A percentile compares a stretch with the other conserved stretches of the same genome.
Conservation (phyloP, 2,113 vertebrate species). For the Chelonoidis abingdonii region DNA sequence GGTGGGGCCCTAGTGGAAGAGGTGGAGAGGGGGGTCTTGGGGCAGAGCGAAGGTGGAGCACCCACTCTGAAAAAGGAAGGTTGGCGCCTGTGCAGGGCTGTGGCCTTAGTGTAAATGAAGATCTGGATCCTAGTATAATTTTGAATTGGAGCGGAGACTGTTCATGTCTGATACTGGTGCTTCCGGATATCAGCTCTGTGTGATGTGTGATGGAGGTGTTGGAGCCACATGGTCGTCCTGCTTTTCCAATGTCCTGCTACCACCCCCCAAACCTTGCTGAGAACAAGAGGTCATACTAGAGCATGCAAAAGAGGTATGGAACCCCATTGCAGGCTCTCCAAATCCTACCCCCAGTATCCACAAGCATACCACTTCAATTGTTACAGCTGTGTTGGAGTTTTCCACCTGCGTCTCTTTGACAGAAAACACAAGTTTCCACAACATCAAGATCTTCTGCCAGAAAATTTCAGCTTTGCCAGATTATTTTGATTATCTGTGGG, state of each 20-base stretch:
- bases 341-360: background rate
- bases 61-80: too few relatives aligned
- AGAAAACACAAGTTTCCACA: background rate
- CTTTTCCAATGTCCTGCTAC: background rate
- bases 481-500: background rate
- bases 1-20: too few relatives aligned
- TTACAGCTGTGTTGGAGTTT: background rate
- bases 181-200: background rate
- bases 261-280: background rate
- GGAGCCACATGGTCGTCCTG: background rate
- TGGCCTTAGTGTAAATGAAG: background rate
- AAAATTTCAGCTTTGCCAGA: background rate
- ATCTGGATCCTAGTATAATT: background rate
- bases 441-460: background rate
- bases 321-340: background rate
- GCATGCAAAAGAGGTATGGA: background rate
- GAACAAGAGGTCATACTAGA: background rate
- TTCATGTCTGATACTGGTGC: background rate
- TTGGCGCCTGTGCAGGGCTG: too few relatives aligned
- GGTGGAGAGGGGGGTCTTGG: too few relatives aligned
- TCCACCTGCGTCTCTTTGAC: background rate
- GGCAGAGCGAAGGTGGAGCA: too few relatives aligned
- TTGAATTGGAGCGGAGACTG: background rate
- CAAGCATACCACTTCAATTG: background rate
- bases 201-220: background rate